Evolutionary conservation across 2,797 vertebrate genomes (phyloP), one percentile per base, ranked within the genome.

Genomic region (Chelon auratus): DNA sequence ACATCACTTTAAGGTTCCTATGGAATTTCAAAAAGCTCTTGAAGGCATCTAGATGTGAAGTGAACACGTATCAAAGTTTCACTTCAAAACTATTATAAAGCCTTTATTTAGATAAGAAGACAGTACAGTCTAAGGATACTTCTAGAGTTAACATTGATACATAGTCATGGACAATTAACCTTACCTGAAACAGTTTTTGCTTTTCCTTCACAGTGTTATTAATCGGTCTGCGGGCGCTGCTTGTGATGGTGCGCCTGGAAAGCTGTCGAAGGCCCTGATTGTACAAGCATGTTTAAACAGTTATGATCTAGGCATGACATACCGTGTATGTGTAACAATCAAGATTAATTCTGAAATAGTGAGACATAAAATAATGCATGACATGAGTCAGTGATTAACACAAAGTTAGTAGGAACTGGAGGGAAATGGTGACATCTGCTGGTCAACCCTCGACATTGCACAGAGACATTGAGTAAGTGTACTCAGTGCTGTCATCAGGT

Each of bases 131-230:
- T 50, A 9, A 9, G 9, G 9, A n/a, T 33, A 5, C 50, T 6
- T 52, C 50, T 52, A 13, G 20, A 22, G 20, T 52, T 52, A 26
- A 14, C 12, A 24, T 9, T 52, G 50, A 14, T 26, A 52, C 11
- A 52, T 11, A 52, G 22, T 7, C 20, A 52, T 6, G 20, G 9
- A 22, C 15, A 17, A 50, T 37, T 0, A 18, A 52, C 12, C 70
- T 37, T 54, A 97, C 96, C 95, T 97, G 96, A 84, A 97, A 97
- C 14, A 94, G 8, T 82, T 95, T 97, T 87, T 97, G 96, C 53
- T 94, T 90, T 17, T 93, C 89, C 59, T 88, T 47, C 70, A 97
- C 89, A 84, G 84, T 95, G 81, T 96, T 97, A 72, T 87, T 80
- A 20, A 94, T 0, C 70, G 92, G 94, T 80, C 93, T 94, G 72